Base-by-base conservation (phyloP, 2,113 vertebrate genomes). In the Octodon degus region DNA sequence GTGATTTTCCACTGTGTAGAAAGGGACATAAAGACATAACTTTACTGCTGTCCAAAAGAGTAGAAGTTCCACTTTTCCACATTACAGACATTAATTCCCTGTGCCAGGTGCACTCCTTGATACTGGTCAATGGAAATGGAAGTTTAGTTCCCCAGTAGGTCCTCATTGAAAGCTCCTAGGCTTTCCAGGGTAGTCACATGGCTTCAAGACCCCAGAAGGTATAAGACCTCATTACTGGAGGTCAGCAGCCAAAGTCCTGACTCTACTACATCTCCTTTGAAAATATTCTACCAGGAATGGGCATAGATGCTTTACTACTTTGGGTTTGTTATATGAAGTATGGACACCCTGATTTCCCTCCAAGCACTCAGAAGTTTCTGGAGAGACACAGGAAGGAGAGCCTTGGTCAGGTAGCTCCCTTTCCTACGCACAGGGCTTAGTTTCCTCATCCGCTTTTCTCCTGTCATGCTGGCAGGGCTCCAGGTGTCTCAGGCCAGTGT, bases 391-490 rank as follows among this genome's bases (percentile, higher is more conserved):
- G 1, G 20, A 47, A 58, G 24, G 7, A 24, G 1, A 10, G 7
- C 13, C 34, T 82, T 63, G 47, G 55, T 68, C 0, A 4, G 5
- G 14, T 40, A 43, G n/a, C 24, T 40, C 5, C 50, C 37, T 30
- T 90, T 94, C 7, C 40, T 65, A 34, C 1, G 34, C 55, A 86
- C 37, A 20, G 25, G 24, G 24, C 43, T 7, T 40, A 22, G 22
- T 84, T 88, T n/a, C 63, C 17, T 60, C 76, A 12, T 47, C 0
- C 72, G 13, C 0, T 19, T 93, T 40, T 62, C n/a, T 85, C 9
- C n/a, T 0, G 37, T 4, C 5, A 60, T 19, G 5, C 12, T 40
- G 34, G 34, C 14, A 6, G 37, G 22, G 25, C 1, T n/a, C 58
- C 30, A 13, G 8, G 2, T 65, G 1, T 7, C 24, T 14, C 17